Evolutionary conservation across 1,140 invertebrate genomes (phyloP).

Genomic region (Pseudomyrmex dendroicus): DNA sequence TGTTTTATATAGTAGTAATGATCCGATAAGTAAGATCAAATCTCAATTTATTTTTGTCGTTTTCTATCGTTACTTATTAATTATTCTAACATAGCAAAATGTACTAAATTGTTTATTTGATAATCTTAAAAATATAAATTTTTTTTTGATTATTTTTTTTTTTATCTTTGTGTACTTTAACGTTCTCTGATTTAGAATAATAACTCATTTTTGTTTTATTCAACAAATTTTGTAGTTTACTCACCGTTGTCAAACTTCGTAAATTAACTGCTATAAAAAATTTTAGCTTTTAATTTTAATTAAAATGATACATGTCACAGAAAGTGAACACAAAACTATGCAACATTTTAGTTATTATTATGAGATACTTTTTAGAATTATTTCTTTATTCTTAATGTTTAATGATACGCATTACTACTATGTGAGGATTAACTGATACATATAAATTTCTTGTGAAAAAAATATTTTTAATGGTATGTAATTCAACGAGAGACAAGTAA

Average conservation of each 20-base stretch:
- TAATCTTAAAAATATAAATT: too few relatives aligned
- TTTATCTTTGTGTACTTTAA: too few relatives aligned
- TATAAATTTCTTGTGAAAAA: not conserved
- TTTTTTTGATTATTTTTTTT: too few relatives aligned
- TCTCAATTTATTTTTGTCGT: too few relatives aligned
- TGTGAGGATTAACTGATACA: not conserved
- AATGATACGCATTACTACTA: not conserved
- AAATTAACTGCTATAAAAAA: not conserved
- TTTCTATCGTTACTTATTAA: too few relatives aligned
- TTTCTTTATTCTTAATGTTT: not conserved
- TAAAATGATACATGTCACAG: not conserved
- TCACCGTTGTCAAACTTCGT: too few relatives aligned
- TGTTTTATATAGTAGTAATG: not conserved
- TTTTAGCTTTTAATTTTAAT: not conserved
- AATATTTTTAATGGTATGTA: not conserved
- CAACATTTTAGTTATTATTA: not conserved
- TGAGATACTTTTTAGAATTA: not conserved
- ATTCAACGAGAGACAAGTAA: not conserved
- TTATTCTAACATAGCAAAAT: too few relatives aligned
- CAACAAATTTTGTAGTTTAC: too few relatives aligned
- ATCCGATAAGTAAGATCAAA: not conserved
- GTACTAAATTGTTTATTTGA: too few relatives aligned
- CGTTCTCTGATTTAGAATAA: too few relatives aligned
- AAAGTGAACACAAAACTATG: not conserved
- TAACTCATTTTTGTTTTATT: too few relatives aligned